phyloP scores from a whole-genome alignment of 2,888 invertebrate species.

The Alloscopus bannaensis region DNA sequence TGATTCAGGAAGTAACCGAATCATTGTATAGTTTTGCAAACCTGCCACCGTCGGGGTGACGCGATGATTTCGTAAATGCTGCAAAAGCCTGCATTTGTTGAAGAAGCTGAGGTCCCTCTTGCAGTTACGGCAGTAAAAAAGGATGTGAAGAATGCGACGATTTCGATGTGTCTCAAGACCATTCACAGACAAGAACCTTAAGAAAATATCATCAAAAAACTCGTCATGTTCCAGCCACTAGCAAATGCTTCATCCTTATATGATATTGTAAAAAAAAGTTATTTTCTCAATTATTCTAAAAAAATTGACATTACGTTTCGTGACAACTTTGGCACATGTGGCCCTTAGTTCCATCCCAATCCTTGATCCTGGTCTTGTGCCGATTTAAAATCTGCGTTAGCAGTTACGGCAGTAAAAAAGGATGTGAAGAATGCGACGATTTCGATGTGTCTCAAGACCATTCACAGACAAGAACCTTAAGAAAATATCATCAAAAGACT shows the following conservation, averaged over 20 bases:
- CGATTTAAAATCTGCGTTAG: constrained; percentile 46
- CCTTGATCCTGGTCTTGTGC: constrained; percentile 41
- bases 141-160: constrained; percentile 36
- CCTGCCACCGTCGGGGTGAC: constrained; percentile 34
- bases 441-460: constrained; percentile 40
- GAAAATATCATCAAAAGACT: constrained; percentile 1
- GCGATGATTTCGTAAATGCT: constrained; percentile 45
- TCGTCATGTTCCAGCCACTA: neutral
- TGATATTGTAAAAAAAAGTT: neutral
- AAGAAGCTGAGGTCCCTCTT: constrained; percentile 47
- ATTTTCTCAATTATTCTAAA: neutral
- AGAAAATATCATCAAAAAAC: neutral
- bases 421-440: constrained; percentile 41
- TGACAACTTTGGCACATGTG: constrained; percentile 57
- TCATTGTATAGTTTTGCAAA: constrained; percentile 40
- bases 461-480: constrained; percentile 35
- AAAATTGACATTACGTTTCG: constrained; percentile 36
- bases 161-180: constrained; percentile 42
- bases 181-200: constrained; percentile 37
- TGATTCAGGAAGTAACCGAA: constrained; percentile 37
- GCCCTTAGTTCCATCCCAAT: constrained; percentile 55
- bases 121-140: constrained; percentile 37
- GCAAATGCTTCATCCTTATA: neutral
- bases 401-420: constrained; percentile 36
- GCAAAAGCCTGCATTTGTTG: constrained; percentile 48